Evolutionary conservation across 1,140 invertebrate genomes (phyloP).

Genomic region (Trachymyrmex septentrionalis): DNA sequence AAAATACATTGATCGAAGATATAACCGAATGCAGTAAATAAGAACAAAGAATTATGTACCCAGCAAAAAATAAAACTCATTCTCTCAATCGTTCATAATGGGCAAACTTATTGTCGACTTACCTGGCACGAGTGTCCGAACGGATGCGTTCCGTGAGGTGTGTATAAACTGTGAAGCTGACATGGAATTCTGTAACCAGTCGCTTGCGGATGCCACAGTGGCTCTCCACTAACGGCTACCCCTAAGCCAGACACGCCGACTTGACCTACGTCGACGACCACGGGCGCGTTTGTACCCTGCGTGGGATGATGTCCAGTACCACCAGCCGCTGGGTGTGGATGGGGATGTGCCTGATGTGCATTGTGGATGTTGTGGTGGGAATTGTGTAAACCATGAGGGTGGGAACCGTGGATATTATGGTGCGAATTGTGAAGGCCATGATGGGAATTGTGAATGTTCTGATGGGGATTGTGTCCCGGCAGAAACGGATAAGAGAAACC

Average conservation of each 20-base stretch:
- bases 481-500: conserved; percentile 79
- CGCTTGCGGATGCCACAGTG: conserved; percentile 83
- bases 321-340: conserved; percentile 80
- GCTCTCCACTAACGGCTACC: conserved; percentile 81
- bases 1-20: background rate
- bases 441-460: conserved; percentile 77
- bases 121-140: conserved; percentile 85
- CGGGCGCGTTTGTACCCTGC: conserved; percentile 82
- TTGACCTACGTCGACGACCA: conserved; percentile 84
- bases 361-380: conserved; percentile 78
- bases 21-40: background rate
- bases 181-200: conserved; percentile 83
- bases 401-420: conserved; percentile 79
- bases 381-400: conserved; percentile 74
- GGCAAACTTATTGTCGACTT: conserved; percentile 23
- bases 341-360: conserved; percentile 81
- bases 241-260: conserved; percentile 83
- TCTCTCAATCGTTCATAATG: background rate
- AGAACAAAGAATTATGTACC: background rate
- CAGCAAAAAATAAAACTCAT: background rate
- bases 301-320: conserved; percentile 82
- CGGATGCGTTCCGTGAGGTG: conserved; percentile 81
- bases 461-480: conserved; percentile 80
- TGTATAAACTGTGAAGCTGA: conserved; percentile 82
- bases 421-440: conserved; percentile 79